These are phyloP conservation scores for Neodiprion virginianus DNA, from an alignment of 1,140 invertebrate genomes.

Conservation along the genomic window DNA sequence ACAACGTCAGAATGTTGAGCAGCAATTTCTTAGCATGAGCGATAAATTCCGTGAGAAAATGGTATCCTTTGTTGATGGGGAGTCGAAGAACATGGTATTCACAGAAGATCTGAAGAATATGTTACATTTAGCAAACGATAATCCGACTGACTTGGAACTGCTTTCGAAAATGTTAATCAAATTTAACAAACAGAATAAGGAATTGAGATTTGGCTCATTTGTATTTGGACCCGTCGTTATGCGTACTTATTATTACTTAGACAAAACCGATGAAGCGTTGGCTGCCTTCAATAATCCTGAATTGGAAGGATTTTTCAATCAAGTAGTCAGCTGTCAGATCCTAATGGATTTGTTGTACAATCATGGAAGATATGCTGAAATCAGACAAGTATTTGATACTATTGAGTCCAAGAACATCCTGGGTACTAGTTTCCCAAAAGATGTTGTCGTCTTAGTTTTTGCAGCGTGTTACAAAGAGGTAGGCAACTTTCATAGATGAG, in stretches of 20 bases:
- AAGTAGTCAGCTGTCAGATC: conserved; percentile 72
- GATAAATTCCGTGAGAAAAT: conserved; percentile 75
- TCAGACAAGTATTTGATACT: conserved; percentile 69
- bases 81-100: conserved; percentile 73
- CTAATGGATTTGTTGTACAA: conserved; percentile 76
- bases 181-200: conserved; percentile 76
- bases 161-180: conserved; percentile 72
- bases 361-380: conserved; percentile 73
- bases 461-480: conserved; percentile 82
- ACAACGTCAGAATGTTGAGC: conserved; percentile 60
- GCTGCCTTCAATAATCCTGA: conserved; percentile 69
- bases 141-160: conserved; percentile 69
- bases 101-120: conserved; percentile 87
- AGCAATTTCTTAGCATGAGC: conserved; percentile 65
- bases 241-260: conserved; percentile 76
- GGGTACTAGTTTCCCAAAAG: conserved; percentile 71
- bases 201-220: conserved; percentile 78
- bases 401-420: conserved; percentile 65
- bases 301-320: conserved; percentile 74
- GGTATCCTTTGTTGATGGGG: conserved; percentile 63
- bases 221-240: conserved; percentile 85
- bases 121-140: conserved; percentile 71
- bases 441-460: conserved; percentile 69
- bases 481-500: conserved; percentile 37
- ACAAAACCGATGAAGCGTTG: conserved; percentile 73